Base-by-base conservation (phyloP, 2,113 vertebrate genomes). In the Manacus vitellinus region DNA sequence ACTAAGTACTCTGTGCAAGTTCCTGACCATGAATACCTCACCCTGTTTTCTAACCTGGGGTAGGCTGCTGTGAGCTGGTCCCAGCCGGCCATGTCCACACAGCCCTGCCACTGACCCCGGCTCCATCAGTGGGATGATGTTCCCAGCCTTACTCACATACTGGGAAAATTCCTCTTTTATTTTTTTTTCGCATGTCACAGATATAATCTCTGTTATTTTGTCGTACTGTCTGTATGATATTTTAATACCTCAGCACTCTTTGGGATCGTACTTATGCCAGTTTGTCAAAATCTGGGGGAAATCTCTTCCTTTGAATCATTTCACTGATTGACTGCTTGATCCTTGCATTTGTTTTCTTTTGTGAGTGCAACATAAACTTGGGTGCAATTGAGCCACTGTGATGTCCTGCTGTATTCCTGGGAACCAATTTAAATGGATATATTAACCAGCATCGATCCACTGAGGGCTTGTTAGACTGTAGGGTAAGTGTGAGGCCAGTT, bases 11-110 rank as follows among this genome's bases (percentile, higher is more conserved):
- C 39, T 11, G 6, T 67, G 37, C 33, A 74, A 71, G 35, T 71
- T 73, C 44, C 68, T 54, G 30, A 8, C 65, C 70, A 2, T 13
- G 20, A 63, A 17, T 28, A 63, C 14, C 61, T 78, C 11, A 13
- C 23, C 11, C 17, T 75, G 61, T 52, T 65, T 61, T 28, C 54
- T 56, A 47, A 30, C 22, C 51, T 16, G 4, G 59, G 12, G n/a
- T 52, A 43, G 7, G 7, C 35, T 28, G 47, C 61, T 0, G 0
- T 13, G 30, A 71, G 23, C 63, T 2, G 2, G 20, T 24, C 39
- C 41, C 13, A 2, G 31, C 4, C 4, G 49, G 56, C 35, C 30
- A 12, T 46, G 33, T 49, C 27, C 46, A 44, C 70, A 39, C 27
- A 52, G 49, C 65, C 68, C 81, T 87, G 77, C 80, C 52, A 2